A percentile compares a stretch with the other conserved stretches of the same genome.
phyloP scores from a whole-genome alignment of 2,888 invertebrate genomes.

The Cephus pulcher region DNA sequence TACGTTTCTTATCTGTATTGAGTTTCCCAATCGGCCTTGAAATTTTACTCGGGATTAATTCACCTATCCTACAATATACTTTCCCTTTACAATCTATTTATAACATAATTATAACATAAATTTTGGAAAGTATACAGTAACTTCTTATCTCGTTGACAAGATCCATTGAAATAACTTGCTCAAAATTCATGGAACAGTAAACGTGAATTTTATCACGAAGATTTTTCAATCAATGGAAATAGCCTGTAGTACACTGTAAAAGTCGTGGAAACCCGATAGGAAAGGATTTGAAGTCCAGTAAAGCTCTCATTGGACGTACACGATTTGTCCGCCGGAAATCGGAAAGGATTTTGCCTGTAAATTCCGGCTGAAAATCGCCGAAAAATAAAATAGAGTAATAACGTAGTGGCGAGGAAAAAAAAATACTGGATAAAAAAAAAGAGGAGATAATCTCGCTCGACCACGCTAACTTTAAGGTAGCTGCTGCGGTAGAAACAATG shows the following conservation, averaged over 20 bases:
- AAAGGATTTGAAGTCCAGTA: background rate
- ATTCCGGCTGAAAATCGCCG: background rate
- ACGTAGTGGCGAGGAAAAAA: constrained; percentile 4
- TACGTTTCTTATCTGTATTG: background rate
- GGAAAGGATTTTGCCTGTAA: background rate
- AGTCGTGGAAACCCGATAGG: background rate
- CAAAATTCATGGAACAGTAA: background rate
- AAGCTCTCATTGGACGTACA: background rate
- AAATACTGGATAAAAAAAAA: constrained; percentile 10
- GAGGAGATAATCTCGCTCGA: constrained; percentile 9
- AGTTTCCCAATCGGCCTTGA: background rate
- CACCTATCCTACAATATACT: no score
- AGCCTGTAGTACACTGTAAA: background rate
- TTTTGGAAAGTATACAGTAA: background rate
- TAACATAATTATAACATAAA: background rate
- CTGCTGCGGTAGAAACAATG: constrained; percentile 22
- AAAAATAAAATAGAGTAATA: background rate
- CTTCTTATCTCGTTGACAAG: background rate
- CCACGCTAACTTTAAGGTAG: constrained; percentile 22
- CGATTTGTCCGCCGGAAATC: background rate
- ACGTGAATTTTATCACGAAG: background rate
- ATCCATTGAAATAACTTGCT: background rate
- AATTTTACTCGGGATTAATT: background rate
- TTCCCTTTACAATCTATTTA: no score
- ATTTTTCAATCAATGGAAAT: background rate